Percentiles rank a stretch among this genome's conserved stretches.
Conservation (phyloP, 2,113 vertebrate genomes). For the Galbula dea region DNA sequence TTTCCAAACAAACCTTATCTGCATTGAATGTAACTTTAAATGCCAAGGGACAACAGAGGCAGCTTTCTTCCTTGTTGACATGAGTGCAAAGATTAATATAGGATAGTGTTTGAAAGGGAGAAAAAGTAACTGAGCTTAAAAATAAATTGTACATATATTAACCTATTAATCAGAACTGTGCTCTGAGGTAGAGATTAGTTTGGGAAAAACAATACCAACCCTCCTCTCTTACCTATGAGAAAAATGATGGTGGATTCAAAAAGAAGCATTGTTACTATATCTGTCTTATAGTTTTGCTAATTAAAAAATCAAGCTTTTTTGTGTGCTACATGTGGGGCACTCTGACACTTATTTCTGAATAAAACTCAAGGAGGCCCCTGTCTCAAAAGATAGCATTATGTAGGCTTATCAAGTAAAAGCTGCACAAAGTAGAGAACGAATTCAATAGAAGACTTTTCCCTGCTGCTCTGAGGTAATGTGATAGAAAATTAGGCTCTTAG, state of each 20-base stretch:
- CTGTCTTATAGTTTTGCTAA: not conserved
- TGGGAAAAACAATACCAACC: not conserved
- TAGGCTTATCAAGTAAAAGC: not conserved
- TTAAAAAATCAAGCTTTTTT: not conserved
- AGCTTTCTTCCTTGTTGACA: slow-evolving; percentile 20
- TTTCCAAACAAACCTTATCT: slow-evolving; percentile 68
- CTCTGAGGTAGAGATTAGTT: slow-evolving; percentile 1
- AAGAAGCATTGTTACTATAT: not conserved
- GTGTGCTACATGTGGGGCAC: not conserved
- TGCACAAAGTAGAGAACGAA: not conserved
- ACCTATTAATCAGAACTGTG: slow-evolving; percentile 6
- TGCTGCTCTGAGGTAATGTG: not conserved
- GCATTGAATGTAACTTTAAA: slow-evolving; percentile 46
- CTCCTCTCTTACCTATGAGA: not conserved
- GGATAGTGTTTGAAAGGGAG: slow-evolving; percentile 11
- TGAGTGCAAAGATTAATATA: slow-evolving; percentile 24
- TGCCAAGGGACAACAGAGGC: not conserved
- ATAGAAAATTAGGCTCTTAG: not conserved
- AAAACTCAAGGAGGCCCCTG: not conserved
- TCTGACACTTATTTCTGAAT: not conserved
- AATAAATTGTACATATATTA: slow-evolving; percentile 40
- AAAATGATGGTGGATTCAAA: not conserved
- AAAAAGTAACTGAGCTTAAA: slow-evolving; percentile 35
- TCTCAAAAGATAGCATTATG: not conserved
- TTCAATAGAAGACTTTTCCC: not conserved